These are phyloP conservation scores for Chouioia cunea DNA, from an alignment of 2,888 invertebrate species.

Conservation along the genomic window DNA sequence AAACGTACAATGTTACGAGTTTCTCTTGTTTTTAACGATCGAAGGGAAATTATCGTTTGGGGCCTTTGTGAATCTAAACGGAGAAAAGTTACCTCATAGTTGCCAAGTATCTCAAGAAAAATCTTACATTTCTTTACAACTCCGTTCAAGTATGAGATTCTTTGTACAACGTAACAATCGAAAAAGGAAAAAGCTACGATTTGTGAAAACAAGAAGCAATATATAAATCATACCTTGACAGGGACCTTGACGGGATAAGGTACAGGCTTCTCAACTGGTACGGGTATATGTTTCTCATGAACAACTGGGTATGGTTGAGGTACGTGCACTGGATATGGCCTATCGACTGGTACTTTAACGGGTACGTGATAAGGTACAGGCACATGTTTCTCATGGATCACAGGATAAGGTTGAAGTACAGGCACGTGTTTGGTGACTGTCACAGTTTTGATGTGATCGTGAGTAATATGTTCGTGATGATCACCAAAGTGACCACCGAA, in stretches of 20 bases:
- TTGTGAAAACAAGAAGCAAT: not conserved
- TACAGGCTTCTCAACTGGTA: conserved; percentile 59
- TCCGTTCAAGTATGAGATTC: not conserved
- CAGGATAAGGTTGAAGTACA: conserved; percentile 63
- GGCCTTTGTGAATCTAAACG: too few species aligned
- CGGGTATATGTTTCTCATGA: conserved; percentile 61
- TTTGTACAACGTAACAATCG: too few species aligned
- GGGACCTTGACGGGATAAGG: conserved; percentile 61
- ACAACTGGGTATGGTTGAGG: conserved; percentile 63
- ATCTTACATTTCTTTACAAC: too few species aligned
- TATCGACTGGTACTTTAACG: conserved; percentile 60
- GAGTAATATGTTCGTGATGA: conserved; percentile 53
- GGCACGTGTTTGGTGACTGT: conserved; percentile 64
- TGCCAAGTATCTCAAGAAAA: too few species aligned
- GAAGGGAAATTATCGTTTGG: too few species aligned
- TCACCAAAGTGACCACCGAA: conserved; percentile 58
- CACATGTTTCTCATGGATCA: conserved; percentile 59
- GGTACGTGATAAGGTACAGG: conserved; percentile 60
- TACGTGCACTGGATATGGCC: conserved; percentile 60
- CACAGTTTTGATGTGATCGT: conserved; percentile 58
- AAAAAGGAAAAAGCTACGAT: not conserved
- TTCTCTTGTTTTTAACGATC: too few species aligned
- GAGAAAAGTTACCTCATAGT: too few species aligned
- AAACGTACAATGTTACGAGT: too few species aligned
- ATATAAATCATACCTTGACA: conserved; percentile 52